Percentiles rank a stretch among this genome's conserved stretches.
phyloP scores from a whole-genome alignment of 2,888 invertebrate species.

The Brassicogethes aeneus region DNA sequence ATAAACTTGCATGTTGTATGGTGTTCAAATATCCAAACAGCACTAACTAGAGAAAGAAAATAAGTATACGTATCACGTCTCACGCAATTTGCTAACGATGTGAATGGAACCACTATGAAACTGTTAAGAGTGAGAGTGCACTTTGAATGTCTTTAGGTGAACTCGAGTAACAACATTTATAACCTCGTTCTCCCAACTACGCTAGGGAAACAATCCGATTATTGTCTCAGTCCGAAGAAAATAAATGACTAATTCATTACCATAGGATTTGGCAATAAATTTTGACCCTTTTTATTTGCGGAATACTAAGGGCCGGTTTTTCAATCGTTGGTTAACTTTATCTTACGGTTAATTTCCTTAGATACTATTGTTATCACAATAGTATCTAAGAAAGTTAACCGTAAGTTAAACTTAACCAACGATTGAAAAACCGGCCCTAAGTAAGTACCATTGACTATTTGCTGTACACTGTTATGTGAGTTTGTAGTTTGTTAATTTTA shows the following conservation, averaged over 20 bases:
- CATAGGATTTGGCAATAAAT: not conserved
- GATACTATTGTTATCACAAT: too few species aligned
- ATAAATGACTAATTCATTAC: not conserved
- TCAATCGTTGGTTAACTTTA: too few species aligned
- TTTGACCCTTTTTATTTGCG: not conserved
- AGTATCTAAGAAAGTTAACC: too few species aligned
- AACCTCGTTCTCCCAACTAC: slow-evolving; percentile 4
- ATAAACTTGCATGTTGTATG: not conserved
- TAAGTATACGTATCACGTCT: too few species aligned
- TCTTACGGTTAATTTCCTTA: too few species aligned
- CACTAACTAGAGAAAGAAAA: not conserved
- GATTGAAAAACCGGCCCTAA: too few species aligned
- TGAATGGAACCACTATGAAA: slow-evolving; percentile 15
- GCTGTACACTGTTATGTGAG: too few species aligned
- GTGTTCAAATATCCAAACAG: not conserved
- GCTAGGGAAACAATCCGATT: slow-evolving; percentile 6
- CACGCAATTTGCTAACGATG: slow-evolving; percentile 7
- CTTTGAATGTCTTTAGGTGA: slow-evolving; percentile 13
- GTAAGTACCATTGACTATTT: too few species aligned
- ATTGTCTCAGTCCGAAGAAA: slow-evolving; percentile 4
- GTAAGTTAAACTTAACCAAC: too few species aligned
- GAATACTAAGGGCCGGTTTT: not conserved
- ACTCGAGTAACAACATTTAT: slow-evolving; percentile 13
- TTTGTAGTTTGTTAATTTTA: too few species aligned
- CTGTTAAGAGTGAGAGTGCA: slow-evolving; percentile 16